These are phyloP conservation scores for Gobio gobio DNA, from an alignment of 2,113 vertebrate species.

Conservation along the genomic window DNA sequence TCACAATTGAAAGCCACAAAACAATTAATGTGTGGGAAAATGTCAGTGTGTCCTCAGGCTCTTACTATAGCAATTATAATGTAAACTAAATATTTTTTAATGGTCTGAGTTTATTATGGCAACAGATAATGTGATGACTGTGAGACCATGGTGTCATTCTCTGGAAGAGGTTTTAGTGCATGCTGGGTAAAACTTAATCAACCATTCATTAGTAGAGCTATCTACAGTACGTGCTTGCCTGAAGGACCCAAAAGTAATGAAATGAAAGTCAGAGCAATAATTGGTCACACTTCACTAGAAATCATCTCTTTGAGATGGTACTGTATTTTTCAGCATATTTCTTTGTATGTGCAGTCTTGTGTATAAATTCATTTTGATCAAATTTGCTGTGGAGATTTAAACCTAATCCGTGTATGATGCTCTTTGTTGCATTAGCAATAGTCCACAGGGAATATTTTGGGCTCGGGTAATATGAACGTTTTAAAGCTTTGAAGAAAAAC, in stretches of 20 bases:
- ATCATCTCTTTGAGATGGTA: background rate
- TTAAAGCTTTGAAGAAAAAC: background rate
- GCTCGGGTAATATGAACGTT: constrained; percentile 9
- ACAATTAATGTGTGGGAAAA: background rate
- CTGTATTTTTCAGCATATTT: constrained; percentile 21
- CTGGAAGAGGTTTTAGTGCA: background rate
- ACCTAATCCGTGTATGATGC: constrained; percentile 23
- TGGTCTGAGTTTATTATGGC: background rate
- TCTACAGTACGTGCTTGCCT: background rate
- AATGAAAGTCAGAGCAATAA: constrained; percentile 4
- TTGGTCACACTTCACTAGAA: background rate
- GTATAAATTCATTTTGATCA: constrained; percentile 14
- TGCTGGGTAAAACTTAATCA: background rate
- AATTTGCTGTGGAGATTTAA: constrained; percentile 35
- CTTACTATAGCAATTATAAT: background rate
- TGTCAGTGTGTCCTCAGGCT: background rate
- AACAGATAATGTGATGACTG: background rate
- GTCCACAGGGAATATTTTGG: constrained; percentile 3
- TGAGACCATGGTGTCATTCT: background rate
- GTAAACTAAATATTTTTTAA: constrained; percentile 14
- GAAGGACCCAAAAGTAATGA: constrained; percentile 4
- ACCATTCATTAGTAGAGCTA: constrained; percentile 15
- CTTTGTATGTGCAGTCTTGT: background rate
- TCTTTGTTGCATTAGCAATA: constrained; percentile 26
- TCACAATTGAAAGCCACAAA: background rate